Percentiles rank a stretch among this genome's conserved stretches.
These are phyloP conservation scores for Phyllotreta striolata DNA, from an alignment of 2,888 invertebrate species.

Conservation along the genomic window DNA sequence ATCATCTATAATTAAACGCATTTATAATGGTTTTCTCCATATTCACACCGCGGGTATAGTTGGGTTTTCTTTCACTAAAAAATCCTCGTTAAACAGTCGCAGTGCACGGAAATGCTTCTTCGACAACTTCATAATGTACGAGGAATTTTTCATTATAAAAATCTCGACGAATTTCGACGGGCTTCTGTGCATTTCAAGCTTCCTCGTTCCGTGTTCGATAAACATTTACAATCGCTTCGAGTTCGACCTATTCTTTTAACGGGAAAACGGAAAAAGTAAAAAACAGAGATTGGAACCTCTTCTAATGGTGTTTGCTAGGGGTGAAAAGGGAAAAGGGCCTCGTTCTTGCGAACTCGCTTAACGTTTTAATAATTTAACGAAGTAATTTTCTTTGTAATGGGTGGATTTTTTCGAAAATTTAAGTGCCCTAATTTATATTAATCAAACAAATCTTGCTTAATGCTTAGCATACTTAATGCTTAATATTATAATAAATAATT, in stretches of 20 bases:
- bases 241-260: slow-evolving; percentile 14
- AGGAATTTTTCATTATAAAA: slow-evolving; percentile 10
- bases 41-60: too few relatives aligned
- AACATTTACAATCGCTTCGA: slow-evolving; percentile 20
- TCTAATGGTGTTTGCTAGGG: slow-evolving; percentile 7
- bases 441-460: too few relatives aligned
- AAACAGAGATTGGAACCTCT: slow-evolving; percentile 17
- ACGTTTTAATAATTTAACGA: too few relatives aligned
- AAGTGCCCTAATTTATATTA: too few relatives aligned
- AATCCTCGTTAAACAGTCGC: slow-evolving; percentile 9
- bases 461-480: neutral
- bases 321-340: neutral
- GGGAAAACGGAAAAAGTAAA: slow-evolving; percentile 7
- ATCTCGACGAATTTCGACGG: slow-evolving; percentile 8
- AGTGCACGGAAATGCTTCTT: neutral
- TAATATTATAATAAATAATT: slow-evolving; percentile 4
- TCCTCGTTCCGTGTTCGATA: slow-evolving; percentile 22
- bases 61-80: neutral
- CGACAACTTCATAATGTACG: slow-evolving; percentile 17
- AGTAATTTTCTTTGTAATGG: too few relatives aligned
- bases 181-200: slow-evolving; percentile 18
- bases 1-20: too few relatives aligned
- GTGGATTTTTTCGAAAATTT: too few relatives aligned
- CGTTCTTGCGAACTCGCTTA: too few relatives aligned
- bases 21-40: too few relatives aligned